These are phyloP conservation scores for Embiotoca jacksoni DNA, from an alignment of 2,113 vertebrate species.

Conservation along the genomic window DNA sequence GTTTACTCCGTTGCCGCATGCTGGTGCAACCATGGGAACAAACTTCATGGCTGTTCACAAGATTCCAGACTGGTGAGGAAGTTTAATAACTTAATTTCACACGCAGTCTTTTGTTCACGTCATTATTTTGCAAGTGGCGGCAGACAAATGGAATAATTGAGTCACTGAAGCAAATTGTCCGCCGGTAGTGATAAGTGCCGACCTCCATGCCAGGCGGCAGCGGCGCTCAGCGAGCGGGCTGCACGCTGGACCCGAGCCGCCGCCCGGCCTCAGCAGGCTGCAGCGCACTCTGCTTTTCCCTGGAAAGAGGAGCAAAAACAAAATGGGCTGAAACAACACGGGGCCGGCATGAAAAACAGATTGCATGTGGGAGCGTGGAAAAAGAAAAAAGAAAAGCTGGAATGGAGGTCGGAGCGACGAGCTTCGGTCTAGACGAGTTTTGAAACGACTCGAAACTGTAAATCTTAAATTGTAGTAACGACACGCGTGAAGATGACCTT, in stretches of 20 bases:
- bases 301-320: conserved; percentile 42
- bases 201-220: conserved; percentile 55
- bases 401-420: conserved; percentile 49
- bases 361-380: conserved; percentile 27
- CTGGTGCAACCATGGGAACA: conserved; percentile 33
- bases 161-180: conserved; percentile 29
- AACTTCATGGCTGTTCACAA: conserved; percentile 61
- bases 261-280: conserved; percentile 58
- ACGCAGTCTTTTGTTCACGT: neutral
- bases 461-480: conserved; percentile 12
- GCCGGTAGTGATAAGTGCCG: conserved; percentile 30
- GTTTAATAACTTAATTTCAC: conserved; percentile 15
- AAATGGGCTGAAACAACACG: conserved; percentile 60
- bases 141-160: conserved; percentile 18
- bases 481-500: conserved; percentile 31
- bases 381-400: conserved; percentile 23
- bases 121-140: neutral
- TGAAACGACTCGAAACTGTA: conserved; percentile 28
- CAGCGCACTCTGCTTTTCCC: conserved; percentile 43
- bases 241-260: conserved; percentile 62
- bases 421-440: conserved; percentile 28
- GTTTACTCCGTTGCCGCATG: conserved; percentile 61
- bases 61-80: conserved; percentile 27
- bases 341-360: conserved; percentile 55
- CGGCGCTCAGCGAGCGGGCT: conserved; percentile 47